Evolutionary conservation across 2,113 vertebrate species (phyloP), one percentile per base, ranked within the genome.

Genomic region (Pterocles gutturalis): DNA sequence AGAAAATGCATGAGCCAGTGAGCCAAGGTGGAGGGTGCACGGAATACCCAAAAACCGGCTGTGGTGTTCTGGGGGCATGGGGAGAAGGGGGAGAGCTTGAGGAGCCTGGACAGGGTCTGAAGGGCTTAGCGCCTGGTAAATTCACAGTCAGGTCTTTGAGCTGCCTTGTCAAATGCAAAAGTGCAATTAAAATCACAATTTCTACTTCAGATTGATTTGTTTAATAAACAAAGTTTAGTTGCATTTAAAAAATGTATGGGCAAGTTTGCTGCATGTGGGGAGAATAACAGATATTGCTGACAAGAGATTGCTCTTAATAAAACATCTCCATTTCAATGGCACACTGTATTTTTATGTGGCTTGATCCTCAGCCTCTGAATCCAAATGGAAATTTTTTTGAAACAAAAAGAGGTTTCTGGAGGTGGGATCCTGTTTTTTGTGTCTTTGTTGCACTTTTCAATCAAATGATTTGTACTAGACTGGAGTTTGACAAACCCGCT

Each of bases 211-310:
- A 97, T 97, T 94, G 89, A 96, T 97, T 96, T 96, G 90, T 93
- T 96, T 97, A 94, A 97, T 97, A 97, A 97, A 91, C 83, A 91
- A 96, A 95, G 95, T 92, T 96, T 97, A 84, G 88, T 89, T 97
- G 96, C 89, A 87, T 91, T 95, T 97, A 96, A 97, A 97, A 97
- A 97, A 97, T 96, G 92, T 91, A 97, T 97, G 91, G 94, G 66
- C 5, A 22, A 89, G 91, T 93, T 96, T 96, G 81, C 96, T 95
- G 81, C 89, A 51, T 96, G 95, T 72, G 84, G 93, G 91, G 95
- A 97, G 94, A 80, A 80, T 95, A 97, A 96, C 84, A 1, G 91
- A 89, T 96, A 77, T 83, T 95, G 81, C 92, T 84, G 93, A 94
- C 70, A 70, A 36, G 86, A 95, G 83, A 95, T 51, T 95, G 91